phyloP scores from a whole-genome alignment of 2,113 vertebrate genomes.

The Lophura nycthemera region DNA sequence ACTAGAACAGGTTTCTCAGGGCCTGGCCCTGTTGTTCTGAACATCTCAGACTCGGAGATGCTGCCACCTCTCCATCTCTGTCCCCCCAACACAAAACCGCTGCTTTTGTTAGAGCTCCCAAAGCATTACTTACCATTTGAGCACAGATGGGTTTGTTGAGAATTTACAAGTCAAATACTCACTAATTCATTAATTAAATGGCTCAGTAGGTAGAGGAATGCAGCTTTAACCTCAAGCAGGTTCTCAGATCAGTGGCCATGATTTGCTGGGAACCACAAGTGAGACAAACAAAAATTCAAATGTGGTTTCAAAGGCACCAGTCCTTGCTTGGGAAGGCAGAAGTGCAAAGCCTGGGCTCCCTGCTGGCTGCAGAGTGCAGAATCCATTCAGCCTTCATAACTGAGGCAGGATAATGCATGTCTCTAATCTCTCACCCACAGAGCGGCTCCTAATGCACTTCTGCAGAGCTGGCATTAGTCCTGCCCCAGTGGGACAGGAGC shows the following conservation, averaged over 20 bases:
- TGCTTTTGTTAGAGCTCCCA: not conserved
- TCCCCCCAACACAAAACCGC: rapidly evolving
- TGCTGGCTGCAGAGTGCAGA: not conserved
- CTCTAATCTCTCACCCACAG: rapidly evolving
- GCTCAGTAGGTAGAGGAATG: not conserved
- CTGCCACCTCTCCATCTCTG: not conserved
- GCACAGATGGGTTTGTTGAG: not conserved
- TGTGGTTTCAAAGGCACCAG: not conserved
- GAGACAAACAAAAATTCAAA: not conserved
- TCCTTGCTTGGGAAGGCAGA: not conserved
- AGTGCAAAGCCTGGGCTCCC: rapidly evolving
- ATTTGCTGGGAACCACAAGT: not conserved
- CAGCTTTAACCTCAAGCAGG: not conserved
- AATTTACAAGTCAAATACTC: not conserved
- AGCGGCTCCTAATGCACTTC: not conserved
- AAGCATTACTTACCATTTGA: not conserved
- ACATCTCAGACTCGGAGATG: not conserved
- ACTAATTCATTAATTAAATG: not conserved
- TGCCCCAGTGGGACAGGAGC: rapidly evolving
- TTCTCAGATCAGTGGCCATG: not conserved
- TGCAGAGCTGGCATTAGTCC: not conserved
- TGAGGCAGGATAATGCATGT: not conserved
- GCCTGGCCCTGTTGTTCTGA: not conserved
- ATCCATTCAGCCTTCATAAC: not conserved
- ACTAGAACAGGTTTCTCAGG: not conserved